phyloP scores from a whole-genome alignment of 2,888 invertebrate species.

The Anoplius nigerrimus region DNA sequence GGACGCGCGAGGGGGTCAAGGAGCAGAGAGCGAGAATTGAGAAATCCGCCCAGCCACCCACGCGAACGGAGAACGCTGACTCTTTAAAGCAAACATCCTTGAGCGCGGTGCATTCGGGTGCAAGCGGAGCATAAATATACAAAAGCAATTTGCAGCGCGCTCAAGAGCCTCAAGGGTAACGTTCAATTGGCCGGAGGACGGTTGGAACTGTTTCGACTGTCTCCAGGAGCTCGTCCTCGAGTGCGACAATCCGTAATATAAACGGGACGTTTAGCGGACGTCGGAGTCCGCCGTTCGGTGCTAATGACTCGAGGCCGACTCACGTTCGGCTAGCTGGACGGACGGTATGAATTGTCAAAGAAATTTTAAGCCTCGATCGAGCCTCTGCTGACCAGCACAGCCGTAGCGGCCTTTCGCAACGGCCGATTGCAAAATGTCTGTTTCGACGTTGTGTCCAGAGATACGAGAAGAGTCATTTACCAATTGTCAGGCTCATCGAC shows the following conservation, averaged over 20 bases:
- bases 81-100: conserved; percentile 23
- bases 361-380: no score
- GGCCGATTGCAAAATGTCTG: conserved; percentile 34
- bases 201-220: conserved; percentile 14
- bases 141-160: conserved; percentile 17
- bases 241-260: no score
- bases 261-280: no score
- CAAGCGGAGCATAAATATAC: conserved; percentile 46
- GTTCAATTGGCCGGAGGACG: conserved; percentile 12
- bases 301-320: no score
- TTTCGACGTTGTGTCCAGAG: conserved; percentile 36
- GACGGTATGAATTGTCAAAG: background rate
- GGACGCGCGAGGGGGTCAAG: background rate
- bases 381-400: conserved; percentile 2
- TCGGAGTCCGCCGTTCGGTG: no score
- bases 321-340: no score
- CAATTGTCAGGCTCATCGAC: conserved; percentile 51
- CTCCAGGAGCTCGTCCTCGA: background rate
- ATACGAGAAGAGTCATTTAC: conserved; percentile 53
- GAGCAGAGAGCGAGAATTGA: background rate
- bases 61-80: background rate
- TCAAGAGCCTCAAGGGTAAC: conserved; percentile 35
- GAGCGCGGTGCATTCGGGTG: conserved; percentile 14
- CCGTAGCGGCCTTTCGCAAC: conserved; percentile 29
- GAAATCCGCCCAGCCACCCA: background rate